A percentile compares a stretch with the other conserved stretches of the same genome.
phyloP scores from a whole-genome alignment of 2,113 vertebrate species.

The Mus musculus region DNA sequence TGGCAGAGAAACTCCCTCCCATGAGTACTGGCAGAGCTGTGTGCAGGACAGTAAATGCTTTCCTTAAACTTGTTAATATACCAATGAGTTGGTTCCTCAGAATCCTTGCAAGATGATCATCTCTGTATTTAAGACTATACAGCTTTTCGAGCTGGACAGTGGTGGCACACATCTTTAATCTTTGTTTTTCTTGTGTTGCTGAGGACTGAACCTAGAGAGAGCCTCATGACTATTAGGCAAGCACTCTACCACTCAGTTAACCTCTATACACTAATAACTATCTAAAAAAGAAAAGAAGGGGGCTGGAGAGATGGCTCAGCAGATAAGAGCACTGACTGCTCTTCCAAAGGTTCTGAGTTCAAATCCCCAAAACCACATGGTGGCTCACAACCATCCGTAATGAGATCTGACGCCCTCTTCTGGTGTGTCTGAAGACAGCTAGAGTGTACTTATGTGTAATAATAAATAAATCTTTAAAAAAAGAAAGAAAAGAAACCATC shows the following conservation, averaged over 20 bases:
- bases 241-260: neutral
- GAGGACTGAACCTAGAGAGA: neutral
- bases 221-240: neutral
- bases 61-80: neutral
- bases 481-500: neutral
- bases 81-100: neutral
- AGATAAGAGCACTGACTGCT: no score
- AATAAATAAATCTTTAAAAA: no score
- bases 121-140: neutral
- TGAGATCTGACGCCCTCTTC: no score
- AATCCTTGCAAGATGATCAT: no score
- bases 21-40: neutral
- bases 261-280: neutral
- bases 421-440: no score
- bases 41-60: fast-evolving
- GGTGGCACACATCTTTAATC: neutral
- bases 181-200: neutral
- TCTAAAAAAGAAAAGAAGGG: neutral
- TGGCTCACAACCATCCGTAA: no score
- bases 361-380: no score
- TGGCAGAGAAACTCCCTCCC: neutral
- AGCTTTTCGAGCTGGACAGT: neutral
- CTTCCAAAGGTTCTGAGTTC: no score
- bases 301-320: no score
- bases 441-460: no score